Base-by-base conservation (phyloP, 2,113 vertebrate genomes). In the Platycercus adscitus region DNA sequence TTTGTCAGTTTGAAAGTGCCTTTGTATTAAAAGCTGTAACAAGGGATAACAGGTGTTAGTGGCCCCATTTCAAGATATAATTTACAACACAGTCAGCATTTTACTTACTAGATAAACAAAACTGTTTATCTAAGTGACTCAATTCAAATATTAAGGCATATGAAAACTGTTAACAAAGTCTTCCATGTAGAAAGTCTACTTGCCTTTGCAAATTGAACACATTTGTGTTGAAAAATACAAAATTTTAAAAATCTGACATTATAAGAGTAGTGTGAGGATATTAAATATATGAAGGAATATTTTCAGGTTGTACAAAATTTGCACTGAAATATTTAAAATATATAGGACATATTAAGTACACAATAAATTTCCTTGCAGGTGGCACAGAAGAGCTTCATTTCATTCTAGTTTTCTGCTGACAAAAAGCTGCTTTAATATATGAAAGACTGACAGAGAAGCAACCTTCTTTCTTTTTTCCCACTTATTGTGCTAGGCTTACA, bases 91-190 rank as follows among this genome's bases (percentile, higher is more conserved):
- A 53, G 61, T 93, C 91, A 95, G 79, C 93, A 80, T 86, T 96
- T 96, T 94, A 81, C 61, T 92, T 56, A 71, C 91, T 68, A 78
- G 60, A 61, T 89, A 81, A 96, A 86, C 92, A 93, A 75, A 93
- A 70, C n/a, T 26, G 65, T 56, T 50, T 89, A 76, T 79, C 61
- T 72, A 78, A 75, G 64, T 66, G 78, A 91, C 66, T 78, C 82
- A 95, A 63, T 89, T 89, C 86, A 94, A 95, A 93, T 89, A 94
- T 55, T 81, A 89, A 95, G 49, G n/a, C n/a, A 63, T 33, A 91
- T 58, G 29, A 89, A 95, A 95, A 33, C 86, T 52, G 35, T 69
- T 86, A 94, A 66, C 65, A 68, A 86, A 88, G 29, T 80, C 88
- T 87, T 81, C 61, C 82, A 56, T 61, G 64, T 69, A 81, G 68